Conservation (phyloP, 2,888 invertebrate species). For the Icerya purchasi region DNA sequence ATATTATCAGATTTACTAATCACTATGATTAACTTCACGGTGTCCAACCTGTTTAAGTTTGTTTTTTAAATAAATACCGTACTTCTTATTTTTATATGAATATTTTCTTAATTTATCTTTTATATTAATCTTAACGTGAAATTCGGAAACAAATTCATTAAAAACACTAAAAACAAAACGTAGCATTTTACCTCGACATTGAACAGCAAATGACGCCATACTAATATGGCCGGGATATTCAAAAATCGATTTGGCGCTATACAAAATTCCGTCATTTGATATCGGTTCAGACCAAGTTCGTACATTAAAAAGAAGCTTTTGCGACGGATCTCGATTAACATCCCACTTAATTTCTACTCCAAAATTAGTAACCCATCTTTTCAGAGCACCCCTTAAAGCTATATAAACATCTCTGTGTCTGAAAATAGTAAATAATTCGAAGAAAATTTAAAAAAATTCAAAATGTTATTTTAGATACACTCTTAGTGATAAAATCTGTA, state of each 20-base stretch:
- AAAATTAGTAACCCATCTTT: conserved; percentile 38
- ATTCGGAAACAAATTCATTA: too few relatives aligned
- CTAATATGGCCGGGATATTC: conserved; percentile 56
- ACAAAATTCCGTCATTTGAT: conserved; percentile 8
- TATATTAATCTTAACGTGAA: too few relatives aligned
- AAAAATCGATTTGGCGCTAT: conserved; percentile 22
- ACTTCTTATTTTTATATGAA: too few relatives aligned
- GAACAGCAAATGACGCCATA: conserved; percentile 40
- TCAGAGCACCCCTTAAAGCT: conserved; percentile 37
- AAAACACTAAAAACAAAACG: too few relatives aligned
- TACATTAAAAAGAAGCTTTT: conserved; percentile 37
- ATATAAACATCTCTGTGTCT: conserved; percentile 54
- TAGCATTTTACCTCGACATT: conserved; percentile 33
- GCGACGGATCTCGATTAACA: conserved; percentile 59
- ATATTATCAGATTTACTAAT: too few relatives aligned
- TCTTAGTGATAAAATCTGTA: too few relatives aligned
- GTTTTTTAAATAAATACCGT: too few relatives aligned
- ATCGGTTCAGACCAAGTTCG: conserved; percentile 6
- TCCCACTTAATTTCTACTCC: conserved; percentile 64
- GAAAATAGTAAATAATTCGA: conserved; percentile 13
- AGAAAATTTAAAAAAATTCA: conserved; percentile 1
- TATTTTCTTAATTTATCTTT: too few relatives aligned
- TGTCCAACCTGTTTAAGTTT: too few relatives aligned
- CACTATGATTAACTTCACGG: too few relatives aligned
- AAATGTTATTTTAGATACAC: not conserved